Evolutionary conservation across 1,140 invertebrate genomes (phyloP).

Genomic region (Arctopsyche grandis): DNA sequence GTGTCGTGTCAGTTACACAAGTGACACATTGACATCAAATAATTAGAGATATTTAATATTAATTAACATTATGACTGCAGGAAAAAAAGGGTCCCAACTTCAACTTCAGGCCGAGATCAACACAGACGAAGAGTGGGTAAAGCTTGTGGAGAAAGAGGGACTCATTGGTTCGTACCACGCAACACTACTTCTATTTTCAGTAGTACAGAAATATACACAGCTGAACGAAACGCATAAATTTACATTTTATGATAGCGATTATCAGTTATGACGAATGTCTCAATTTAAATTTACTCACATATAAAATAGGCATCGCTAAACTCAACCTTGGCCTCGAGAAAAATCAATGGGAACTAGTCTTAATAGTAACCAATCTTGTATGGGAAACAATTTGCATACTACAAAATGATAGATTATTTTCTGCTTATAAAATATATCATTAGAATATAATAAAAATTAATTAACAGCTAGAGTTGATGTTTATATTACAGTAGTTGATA

Average conservation of each 20-base stretch:
- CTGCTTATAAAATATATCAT: too few species aligned
- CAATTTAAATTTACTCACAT: background rate
- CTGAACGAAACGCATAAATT: background rate
- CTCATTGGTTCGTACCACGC: constrained; percentile 73
- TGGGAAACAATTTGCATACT: too few species aligned
- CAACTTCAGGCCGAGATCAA: constrained; percentile 83
- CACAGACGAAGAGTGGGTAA: constrained; percentile 89
- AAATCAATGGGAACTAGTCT: too few species aligned
- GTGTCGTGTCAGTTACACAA: background rate
- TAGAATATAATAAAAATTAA: too few species aligned
- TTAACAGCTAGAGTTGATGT: background rate
- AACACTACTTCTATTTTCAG: constrained; percentile 41
- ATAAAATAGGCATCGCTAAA: too few species aligned
- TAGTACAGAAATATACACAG: constrained; percentile 21
- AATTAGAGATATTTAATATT: background rate
- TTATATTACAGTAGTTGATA: constrained; percentile 78
- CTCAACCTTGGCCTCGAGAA: too few species aligned
- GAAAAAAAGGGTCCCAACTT: constrained; percentile 79
- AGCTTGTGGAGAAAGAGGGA: constrained; percentile 80
- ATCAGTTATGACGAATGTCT: background rate
- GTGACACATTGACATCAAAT: background rate
- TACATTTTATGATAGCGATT: constrained; percentile 14
- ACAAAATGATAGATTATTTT: too few species aligned
- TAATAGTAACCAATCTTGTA: too few species aligned
- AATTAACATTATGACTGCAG: constrained; percentile 58